phyloP scores from a whole-genome alignment of 1,140 invertebrate genomes.

The Magallana gigas region DNA sequence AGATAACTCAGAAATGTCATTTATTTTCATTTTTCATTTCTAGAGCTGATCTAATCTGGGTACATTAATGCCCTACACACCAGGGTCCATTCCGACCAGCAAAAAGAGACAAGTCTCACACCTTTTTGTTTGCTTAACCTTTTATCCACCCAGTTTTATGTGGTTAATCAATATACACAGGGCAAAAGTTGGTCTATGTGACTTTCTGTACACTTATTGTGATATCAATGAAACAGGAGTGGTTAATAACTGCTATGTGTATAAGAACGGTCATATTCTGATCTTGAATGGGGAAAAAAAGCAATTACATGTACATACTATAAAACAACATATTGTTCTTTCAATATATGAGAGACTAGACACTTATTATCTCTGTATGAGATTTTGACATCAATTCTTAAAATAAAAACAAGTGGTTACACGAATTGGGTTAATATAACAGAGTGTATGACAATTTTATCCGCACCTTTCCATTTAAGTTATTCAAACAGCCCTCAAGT shows the following conservation, averaged over 20 bases:
- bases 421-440: no score
- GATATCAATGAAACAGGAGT: conserved; percentile 11
- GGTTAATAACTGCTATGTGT: background rate
- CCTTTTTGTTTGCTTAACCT: conserved; percentile 5
- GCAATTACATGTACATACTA: no score
- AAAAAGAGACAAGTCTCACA: background rate
- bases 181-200: conserved; percentile 18
- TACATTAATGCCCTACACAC: background rate
- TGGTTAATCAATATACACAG: conserved; percentile 23
- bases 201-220: conserved; percentile 13
- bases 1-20: no score
- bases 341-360: no score
- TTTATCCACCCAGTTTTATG: background rate
- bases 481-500: background rate
- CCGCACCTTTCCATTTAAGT: no score
- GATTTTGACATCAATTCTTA: no score
- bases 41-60: background rate
- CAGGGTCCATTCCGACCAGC: background rate
- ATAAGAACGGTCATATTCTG: no score
- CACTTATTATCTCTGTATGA: no score
- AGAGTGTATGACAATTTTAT: no score
- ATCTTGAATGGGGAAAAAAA: no score
- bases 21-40: background rate
- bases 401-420: no score
- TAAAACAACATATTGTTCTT: no score